Base-by-base conservation (phyloP, 2,113 vertebrate genomes). In the Clarias gariepinus region DNA sequence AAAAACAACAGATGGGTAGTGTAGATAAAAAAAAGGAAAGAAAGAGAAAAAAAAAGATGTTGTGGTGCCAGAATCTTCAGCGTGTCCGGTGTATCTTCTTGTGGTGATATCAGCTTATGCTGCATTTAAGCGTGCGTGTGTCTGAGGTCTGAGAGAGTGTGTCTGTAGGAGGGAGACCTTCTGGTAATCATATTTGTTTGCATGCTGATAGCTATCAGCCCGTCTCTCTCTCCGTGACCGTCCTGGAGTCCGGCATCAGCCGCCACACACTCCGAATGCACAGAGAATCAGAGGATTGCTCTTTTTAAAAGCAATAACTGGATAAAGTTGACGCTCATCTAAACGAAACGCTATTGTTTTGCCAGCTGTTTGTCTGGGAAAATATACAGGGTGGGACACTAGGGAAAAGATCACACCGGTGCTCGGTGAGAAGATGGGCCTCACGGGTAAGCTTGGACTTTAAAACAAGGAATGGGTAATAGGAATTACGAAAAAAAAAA, bases 11-110 rank as follows among this genome's bases (percentile, higher is more conserved):
- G 61, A 83, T 71, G 64, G 52, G 7, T 52, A 23, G 47, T 8
- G 13, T 10, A 58, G 28, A 60, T 69, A 25, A 18, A 82, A 64
- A 63, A 33, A 36, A 69, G n/a, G n/a, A 55, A 3, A 3, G n/a
- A 61, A 41, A 41, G 7, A 41, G n/a, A 18, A 82, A 64, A 47
- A 33, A 36, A 69, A 55, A 1, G 3, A 41, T 47, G 28, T 15
- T 8, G 12, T 30, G 61, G 33, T 53, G 41, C 18, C 36, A 84
- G 77, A 53, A 47, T 47, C 63, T 23, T 87, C 68, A 28, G n/a
- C 33, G 25, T 73, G 53, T 80, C 68, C 55, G 55, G 10, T 80
- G 74, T 71, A 25, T 84, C 63, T 63, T 15, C 77, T 30, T 63
- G 36, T 25, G 30, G 18, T 41, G 25, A 83, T 83, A 25, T n/a